Conservation (phyloP, 2,888 invertebrate species). For the Notodromas monacha region DNA sequence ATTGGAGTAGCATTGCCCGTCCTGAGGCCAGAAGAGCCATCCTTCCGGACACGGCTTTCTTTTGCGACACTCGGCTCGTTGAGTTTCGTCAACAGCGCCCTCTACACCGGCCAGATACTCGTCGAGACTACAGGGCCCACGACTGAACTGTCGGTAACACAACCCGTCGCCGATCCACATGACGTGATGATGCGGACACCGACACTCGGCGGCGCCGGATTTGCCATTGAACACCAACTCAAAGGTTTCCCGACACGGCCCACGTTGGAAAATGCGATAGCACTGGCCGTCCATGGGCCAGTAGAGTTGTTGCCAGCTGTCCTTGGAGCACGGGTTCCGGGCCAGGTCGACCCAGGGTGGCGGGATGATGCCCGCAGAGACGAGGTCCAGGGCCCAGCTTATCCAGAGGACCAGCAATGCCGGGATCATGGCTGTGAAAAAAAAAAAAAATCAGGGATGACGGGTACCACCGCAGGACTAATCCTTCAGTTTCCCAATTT, state of each 20-base stretch:
- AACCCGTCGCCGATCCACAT: slow-evolving; percentile 30
- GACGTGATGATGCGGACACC: slow-evolving; percentile 45
- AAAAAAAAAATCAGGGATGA: too few species aligned
- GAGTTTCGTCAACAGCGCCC: slow-evolving; percentile 8
- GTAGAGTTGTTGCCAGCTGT: slow-evolving; percentile 53
- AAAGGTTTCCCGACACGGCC: slow-evolving; percentile 48
- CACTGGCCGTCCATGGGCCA: slow-evolving; percentile 53
- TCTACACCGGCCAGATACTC: slow-evolving; percentile 7
- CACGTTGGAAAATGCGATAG: slow-evolving; percentile 43
- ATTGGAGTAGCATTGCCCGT: slow-evolving; percentile 35
- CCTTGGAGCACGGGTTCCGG: slow-evolving; percentile 43
- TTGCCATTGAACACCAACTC: slow-evolving; percentile 32
- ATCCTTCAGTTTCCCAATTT: too few species aligned
- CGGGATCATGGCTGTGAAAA: too few species aligned
- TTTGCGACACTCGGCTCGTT: slow-evolving; percentile 10
- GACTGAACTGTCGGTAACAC: slow-evolving; percentile 20
- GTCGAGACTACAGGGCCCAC: slow-evolving; percentile 24
- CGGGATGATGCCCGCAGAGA: slow-evolving; percentile 24
- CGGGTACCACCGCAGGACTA: too few species aligned
- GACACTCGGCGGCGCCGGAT: slow-evolving; percentile 35
- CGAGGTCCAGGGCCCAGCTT: too few species aligned
- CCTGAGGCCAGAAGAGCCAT: slow-evolving; percentile 35
- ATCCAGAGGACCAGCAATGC: too few species aligned
- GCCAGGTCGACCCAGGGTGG: slow-evolving; percentile 56
- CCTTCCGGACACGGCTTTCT: slow-evolving; percentile 10